Percentiles rank a stretch among this genome's conserved stretches.
phyloP scores from a whole-genome alignment of 2,113 vertebrate genomes.

The Seriola quinqueradiata region DNA sequence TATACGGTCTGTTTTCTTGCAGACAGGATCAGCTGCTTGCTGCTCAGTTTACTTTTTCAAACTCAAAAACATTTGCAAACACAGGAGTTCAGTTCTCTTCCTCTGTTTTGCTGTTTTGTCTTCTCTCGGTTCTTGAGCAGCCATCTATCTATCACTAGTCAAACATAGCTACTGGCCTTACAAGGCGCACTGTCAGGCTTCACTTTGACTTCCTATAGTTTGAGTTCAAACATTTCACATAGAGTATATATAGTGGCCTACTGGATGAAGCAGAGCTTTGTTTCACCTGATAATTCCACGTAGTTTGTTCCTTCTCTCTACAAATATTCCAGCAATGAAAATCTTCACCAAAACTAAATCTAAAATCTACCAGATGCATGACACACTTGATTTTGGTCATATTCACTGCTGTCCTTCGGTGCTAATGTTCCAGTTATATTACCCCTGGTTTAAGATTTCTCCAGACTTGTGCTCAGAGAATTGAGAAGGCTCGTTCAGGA shows the following conservation, averaged over 20 bases:
- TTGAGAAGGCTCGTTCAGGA: conserved; percentile 3
- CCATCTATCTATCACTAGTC: neutral
- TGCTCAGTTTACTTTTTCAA: neutral
- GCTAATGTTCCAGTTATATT: conserved; percentile 45
- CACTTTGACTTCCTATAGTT: neutral
- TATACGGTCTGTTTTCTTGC: neutral
- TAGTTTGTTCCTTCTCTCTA: neutral
- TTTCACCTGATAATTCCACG: neutral
- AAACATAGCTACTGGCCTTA: neutral
- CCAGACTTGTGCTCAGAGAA: conserved; percentile 13
- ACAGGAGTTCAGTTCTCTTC: neutral
- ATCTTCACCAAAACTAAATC: neutral
- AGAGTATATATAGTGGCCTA: neutral
- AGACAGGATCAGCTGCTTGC: neutral
- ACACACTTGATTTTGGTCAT: neutral
- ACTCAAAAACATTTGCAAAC: neutral
- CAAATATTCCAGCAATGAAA: neutral
- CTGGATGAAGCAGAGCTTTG: neutral
- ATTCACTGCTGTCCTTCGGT: neutral
- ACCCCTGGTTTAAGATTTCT: neutral
- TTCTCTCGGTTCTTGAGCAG: neutral
- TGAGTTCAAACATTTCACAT: neutral
- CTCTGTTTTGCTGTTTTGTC: neutral
- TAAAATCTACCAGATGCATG: neutral
- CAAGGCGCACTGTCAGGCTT: neutral